Evolutionary conservation across 35 echinoderm and acorn worm genomes (phyloP).

Genomic region (Ophioderma brevispina): DNA sequence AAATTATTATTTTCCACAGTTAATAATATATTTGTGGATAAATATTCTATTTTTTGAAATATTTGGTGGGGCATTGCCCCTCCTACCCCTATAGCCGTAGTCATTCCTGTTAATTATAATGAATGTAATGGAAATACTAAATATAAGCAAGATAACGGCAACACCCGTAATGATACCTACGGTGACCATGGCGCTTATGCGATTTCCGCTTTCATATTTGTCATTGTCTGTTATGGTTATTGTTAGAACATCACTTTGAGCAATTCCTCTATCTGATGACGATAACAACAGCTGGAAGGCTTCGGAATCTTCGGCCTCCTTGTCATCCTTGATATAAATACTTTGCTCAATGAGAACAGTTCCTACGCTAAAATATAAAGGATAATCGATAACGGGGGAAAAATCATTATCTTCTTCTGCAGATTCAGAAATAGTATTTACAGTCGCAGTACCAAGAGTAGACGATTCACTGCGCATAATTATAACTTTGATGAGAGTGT

Average conservation of each 20-base stretch:
- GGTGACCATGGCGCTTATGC: not conserved
- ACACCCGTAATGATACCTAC: not conserved
- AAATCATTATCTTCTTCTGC: not conserved
- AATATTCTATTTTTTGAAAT: no score
- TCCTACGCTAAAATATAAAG: not conserved
- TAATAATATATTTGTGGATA: no score
- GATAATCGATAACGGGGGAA: not conserved
- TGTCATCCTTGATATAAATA: not conserved
- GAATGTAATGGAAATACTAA: no score
- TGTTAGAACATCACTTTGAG: not conserved
- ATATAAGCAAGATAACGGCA: no score
- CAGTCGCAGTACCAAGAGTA: not conserved
- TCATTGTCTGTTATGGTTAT: not conserved
- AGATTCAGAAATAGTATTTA: not conserved
- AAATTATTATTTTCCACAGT: no score
- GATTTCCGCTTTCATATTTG: not conserved
- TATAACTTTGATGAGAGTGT: not conserved
- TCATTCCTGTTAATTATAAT: no score
- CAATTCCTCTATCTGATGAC: not conserved
- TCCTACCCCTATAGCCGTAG: no score
- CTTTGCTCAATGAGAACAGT: not conserved
- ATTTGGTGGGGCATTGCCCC: no score
- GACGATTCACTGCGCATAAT: not conserved
- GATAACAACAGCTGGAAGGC: not conserved
- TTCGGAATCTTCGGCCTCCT: not conserved